phyloP scores from a whole-genome alignment of 2,797 vertebrate species.

The Pogonophryne albipinna region DNA sequence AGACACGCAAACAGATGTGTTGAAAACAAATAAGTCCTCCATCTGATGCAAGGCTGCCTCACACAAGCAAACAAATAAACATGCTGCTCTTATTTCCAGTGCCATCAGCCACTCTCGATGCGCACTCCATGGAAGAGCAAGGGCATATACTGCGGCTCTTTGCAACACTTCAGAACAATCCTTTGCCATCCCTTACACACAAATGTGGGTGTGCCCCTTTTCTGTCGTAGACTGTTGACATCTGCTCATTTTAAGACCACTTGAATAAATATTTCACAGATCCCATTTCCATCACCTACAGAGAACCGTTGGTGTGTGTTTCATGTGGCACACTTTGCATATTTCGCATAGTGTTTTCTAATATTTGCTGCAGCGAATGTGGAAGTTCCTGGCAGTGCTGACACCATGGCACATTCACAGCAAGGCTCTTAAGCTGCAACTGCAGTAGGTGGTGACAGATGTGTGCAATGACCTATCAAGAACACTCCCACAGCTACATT shows the following conservation, averaged over 20 bases:
- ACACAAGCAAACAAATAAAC: conserved; percentile 71
- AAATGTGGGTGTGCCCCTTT: conserved; percentile 72
- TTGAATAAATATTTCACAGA: conserved; percentile 74
- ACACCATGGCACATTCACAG: conserved; percentile 59
- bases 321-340: conserved; percentile 55
- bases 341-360: conserved; percentile 66
- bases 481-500: conserved; percentile 76
- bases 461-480: conserved; percentile 81
- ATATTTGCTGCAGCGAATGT: conserved; percentile 40
- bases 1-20: conserved; percentile 42
- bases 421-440: conserved; percentile 73
- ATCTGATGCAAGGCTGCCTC: conserved; percentile 68
- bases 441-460: conserved; percentile 77
- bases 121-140: conserved; percentile 67
- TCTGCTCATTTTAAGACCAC: conserved; percentile 72
- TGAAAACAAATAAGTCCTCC: conserved; percentile 67
- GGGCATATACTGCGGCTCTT: conserved; percentile 73
- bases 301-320: conserved; percentile 44
- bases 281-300: conserved; percentile 52
- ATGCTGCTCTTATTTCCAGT: conserved; percentile 68
- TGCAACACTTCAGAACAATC: conserved; percentile 81
- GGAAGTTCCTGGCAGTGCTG: conserved; percentile 47
- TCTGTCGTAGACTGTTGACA: conserved; percentile 75
- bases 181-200: conserved; percentile 73
- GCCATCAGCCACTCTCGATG: conserved; percentile 80